These are phyloP conservation scores for Cataglyphis albicans DNA, from an alignment of 2,888 invertebrate species.

Conservation along the genomic window DNA sequence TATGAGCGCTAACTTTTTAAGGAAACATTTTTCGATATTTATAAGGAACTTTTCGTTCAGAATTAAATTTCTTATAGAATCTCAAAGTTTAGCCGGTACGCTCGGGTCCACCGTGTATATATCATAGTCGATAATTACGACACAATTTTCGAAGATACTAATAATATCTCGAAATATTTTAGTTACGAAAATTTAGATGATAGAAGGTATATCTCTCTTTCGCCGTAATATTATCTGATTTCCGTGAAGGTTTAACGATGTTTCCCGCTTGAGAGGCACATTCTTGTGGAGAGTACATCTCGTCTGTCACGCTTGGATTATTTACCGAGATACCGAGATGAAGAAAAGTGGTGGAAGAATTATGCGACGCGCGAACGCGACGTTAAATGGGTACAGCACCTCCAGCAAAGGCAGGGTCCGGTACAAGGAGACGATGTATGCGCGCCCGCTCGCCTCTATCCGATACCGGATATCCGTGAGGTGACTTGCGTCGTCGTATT, in stretches of 20 bases:
- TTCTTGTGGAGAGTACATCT: background rate
- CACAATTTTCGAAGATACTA: background rate
- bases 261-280: background rate
- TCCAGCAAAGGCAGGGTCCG: slow-evolving; percentile 14
- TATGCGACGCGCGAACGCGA: slow-evolving; percentile 19
- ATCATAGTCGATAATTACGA: background rate
- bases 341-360: slow-evolving; percentile 34
- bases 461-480: slow-evolving; percentile 83
- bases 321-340: background rate
- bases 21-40: too few species aligned
- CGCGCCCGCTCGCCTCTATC: slow-evolving; percentile 66
- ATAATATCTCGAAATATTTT: background rate
- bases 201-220: background rate
- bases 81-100: too few species aligned
- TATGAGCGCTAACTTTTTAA: too few species aligned
- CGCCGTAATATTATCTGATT: background rate
- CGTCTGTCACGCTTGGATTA: slow-evolving; percentile 4
- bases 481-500: slow-evolving; percentile 69
- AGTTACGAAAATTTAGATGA: background rate
- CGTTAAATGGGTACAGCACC: slow-evolving; percentile 30
- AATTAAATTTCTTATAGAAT: too few species aligned
- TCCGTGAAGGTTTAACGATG: background rate
- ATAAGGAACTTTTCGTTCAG: too few species aligned
- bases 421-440: slow-evolving; percentile 45
- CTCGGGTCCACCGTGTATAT: too few species aligned